Percentiles rank a stretch among this genome's conserved stretches.
Conservation (phyloP, 2,797 vertebrate genomes). For the Lerista edwardsae region DNA sequence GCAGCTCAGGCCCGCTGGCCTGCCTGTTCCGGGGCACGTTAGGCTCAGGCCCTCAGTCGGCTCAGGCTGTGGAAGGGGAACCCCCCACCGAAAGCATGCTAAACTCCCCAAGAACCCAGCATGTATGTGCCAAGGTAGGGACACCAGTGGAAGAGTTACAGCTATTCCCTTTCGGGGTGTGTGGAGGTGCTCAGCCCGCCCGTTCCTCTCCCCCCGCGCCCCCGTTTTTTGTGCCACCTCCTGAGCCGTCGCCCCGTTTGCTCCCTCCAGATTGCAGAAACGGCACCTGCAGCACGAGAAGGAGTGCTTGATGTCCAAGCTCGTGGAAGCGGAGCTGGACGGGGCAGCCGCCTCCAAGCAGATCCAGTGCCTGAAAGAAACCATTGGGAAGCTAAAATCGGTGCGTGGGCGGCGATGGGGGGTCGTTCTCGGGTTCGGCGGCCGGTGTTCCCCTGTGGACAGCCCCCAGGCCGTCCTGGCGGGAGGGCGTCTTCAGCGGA, state of each 20-base stretch:
- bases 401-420: conserved; percentile 52
- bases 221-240: background rate
- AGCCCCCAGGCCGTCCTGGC: background rate
- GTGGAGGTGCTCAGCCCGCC: too few species aligned
- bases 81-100: background rate
- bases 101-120: background rate
- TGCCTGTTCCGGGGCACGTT: too few species aligned
- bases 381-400: conserved; percentile 80
- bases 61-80: too few species aligned
- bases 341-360: conserved; percentile 86
- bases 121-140: too few species aligned
- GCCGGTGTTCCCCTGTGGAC: background rate
- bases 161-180: too few species aligned
- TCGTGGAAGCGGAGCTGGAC: conserved; percentile 87
- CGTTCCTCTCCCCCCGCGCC: accelerated
- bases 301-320: conserved; percentile 84
- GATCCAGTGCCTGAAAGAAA: conserved; percentile 83
- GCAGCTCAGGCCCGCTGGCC: too few species aligned
- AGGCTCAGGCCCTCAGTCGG: background rate
- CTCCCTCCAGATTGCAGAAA: conserved; percentile 77
- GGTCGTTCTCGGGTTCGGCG: too few species aligned
- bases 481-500: background rate
- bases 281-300: conserved; percentile 79
- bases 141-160: too few species aligned
- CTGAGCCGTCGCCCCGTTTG: conserved; percentile 30